Percentiles rank a stretch among this genome's conserved stretches.
These are phyloP conservation scores for Pterostichus madidus DNA, from an alignment of 2,888 invertebrate species.

Conservation along the genomic window DNA sequence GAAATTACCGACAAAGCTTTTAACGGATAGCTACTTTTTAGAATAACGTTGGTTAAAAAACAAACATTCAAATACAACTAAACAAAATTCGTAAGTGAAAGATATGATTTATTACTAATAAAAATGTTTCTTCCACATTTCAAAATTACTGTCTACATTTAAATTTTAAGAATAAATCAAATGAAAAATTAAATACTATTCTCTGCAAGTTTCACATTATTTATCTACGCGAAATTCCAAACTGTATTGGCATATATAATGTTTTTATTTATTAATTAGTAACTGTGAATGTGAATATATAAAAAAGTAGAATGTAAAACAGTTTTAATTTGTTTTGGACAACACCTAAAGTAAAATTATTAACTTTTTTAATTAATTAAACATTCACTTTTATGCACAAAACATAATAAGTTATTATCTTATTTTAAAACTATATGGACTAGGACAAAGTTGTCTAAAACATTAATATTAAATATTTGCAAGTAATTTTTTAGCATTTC, in stretches of 20 bases:
- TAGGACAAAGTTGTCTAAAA: neutral
- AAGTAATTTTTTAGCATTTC: conserved; percentile 35
- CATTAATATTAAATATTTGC: conserved; percentile 34
- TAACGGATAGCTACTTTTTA: too few relatives aligned
- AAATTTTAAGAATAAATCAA: too few relatives aligned
- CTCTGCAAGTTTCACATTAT: neutral
- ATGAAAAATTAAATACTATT: too few relatives aligned
- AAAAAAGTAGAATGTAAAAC: conserved; percentile 37
- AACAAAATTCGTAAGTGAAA: too few relatives aligned
- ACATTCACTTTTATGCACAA: conserved; percentile 32
- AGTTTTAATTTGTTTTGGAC: conserved; percentile 21
- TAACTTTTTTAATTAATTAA: conserved; percentile 38
- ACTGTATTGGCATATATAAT: too few relatives aligned
- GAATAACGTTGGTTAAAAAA: too few relatives aligned
- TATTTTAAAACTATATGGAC: neutral
- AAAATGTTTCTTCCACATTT: too few relatives aligned
- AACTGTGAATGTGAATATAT: conserved; percentile 30
- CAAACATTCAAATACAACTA: too few relatives aligned
- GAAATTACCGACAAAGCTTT: too few relatives aligned
- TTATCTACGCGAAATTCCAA: too few relatives aligned
- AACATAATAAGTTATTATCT: conserved; percentile 27
- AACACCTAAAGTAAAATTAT: conserved; percentile 48
- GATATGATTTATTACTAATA: too few relatives aligned
- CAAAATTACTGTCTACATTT: too few relatives aligned
- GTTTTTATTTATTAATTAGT: neutral